phyloP scores from a whole-genome alignment of 2,888 invertebrate genomes.

The Tetrapedia diversipes region DNA sequence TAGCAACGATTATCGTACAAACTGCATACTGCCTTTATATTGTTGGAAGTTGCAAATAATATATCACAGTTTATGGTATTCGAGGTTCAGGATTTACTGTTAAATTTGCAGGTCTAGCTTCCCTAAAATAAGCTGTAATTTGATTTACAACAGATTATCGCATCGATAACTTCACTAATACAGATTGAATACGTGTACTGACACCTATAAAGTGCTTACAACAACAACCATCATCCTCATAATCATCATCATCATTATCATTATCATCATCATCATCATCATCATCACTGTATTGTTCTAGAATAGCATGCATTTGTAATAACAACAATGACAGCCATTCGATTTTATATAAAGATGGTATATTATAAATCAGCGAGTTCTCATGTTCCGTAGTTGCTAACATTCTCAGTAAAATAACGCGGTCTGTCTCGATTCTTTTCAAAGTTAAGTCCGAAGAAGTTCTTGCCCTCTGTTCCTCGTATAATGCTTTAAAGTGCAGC shows the following conservation, averaged over 20 bases:
- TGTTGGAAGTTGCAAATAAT: neutral
- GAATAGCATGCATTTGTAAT: no score
- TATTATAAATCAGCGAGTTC: neutral
- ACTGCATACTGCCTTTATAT: slow-evolving; percentile 5
- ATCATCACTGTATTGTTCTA: no score
- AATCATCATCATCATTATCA: no score
- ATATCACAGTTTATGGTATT: slow-evolving; percentile 1
- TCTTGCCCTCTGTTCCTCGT: slow-evolving; percentile 19
- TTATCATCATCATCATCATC: no score
- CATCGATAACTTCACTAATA: neutral
- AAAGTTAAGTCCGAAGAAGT: slow-evolving; percentile 29
- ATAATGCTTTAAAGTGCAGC: slow-evolving; percentile 42
- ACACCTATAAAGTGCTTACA: no score
- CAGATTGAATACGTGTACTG: no score
- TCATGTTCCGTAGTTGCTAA: neutral
- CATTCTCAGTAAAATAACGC: neutral
- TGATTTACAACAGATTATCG: neutral
- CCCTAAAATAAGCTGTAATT: neutral
- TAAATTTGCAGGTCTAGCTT: neutral
- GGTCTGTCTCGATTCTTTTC: slow-evolving; percentile 22
- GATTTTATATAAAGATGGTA: neutral
- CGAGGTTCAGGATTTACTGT: neutral
- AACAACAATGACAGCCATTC: no score
- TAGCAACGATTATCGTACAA: neutral
- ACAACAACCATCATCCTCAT: no score